A percentile compares a stretch with the other conserved stretches of the same genome.
These are phyloP conservation scores for Palythoa grandis DNA, from an alignment of 92 coral and sea anemone species.

Conservation along the genomic window DNA sequence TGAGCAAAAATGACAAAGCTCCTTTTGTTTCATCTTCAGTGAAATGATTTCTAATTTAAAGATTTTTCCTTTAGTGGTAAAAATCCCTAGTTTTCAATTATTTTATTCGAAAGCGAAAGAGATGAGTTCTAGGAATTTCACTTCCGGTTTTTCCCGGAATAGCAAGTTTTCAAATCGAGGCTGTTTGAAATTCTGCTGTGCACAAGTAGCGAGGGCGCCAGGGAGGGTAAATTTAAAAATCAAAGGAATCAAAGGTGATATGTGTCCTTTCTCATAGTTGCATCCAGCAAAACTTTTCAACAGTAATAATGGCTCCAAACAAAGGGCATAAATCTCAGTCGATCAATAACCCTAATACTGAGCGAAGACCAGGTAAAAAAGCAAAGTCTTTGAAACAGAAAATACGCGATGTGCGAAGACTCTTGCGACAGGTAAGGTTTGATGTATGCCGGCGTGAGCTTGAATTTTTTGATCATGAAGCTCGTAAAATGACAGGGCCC, in stretches of 20 bases:
- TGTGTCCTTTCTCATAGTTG: neutral
- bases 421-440: slow-evolving; percentile 68
- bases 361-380: slow-evolving; percentile 49
- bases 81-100: neutral
- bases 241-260: neutral
- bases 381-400: slow-evolving; percentile 71
- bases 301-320: slow-evolving; percentile 52
- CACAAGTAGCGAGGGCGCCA: slow-evolving; percentile 30
- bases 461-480: neutral
- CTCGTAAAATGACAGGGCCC: neutral
- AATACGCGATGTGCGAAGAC: slow-evolving; percentile 70
- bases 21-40: neutral
- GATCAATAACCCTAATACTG: neutral
- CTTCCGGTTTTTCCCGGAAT: slow-evolving; percentile 22
- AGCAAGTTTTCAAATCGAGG: slow-evolving; percentile 24
- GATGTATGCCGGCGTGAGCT: neutral
- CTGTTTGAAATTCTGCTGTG: neutral
- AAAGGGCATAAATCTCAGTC: slow-evolving; percentile 37
- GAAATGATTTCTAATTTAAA: neutral
- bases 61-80: neutral
- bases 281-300: neutral
- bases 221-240: neutral
- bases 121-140: slow-evolving; percentile 7
- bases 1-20: neutral
- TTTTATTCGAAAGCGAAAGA: neutral